Conservation (phyloP, 2,113 vertebrate species). For the Morone saxatilis region DNA sequence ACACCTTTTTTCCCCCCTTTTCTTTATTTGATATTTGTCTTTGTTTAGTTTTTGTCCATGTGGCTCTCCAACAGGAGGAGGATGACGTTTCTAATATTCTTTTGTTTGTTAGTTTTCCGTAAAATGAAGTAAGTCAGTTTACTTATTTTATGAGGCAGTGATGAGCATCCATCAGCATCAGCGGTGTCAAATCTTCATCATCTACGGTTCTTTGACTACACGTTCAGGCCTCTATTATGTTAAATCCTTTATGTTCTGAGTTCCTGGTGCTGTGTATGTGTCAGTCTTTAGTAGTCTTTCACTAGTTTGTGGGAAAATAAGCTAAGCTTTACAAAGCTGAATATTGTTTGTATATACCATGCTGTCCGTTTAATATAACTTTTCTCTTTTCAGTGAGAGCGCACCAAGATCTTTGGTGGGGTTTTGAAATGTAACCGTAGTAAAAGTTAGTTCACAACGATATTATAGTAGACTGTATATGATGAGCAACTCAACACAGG, state of each 20-base stretch:
- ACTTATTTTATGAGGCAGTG: constrained; percentile 27
- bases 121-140: constrained; percentile 9
- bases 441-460: neutral
- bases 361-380: neutral
- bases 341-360: neutral
- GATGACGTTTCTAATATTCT: neutral
- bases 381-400: neutral
- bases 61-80: neutral
- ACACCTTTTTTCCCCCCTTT: neutral
- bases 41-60: neutral
- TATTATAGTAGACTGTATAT: neutral
- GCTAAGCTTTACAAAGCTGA: neutral
- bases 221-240: constrained; percentile 5
- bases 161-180: constrained; percentile 26
- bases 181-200: constrained; percentile 16
- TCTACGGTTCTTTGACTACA: constrained; percentile 28
- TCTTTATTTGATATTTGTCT: neutral
- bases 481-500: neutral
- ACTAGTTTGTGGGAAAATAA: constrained; percentile 23
- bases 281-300: neutral
- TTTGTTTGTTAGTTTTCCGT: neutral
- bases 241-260: constrained; percentile 20
- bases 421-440: neutral
- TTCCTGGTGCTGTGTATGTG: constrained; percentile 11
- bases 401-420: neutral